Conservation (phyloP, 92 coral and sea anemone species). For the Zoanthus sansibaricus region DNA sequence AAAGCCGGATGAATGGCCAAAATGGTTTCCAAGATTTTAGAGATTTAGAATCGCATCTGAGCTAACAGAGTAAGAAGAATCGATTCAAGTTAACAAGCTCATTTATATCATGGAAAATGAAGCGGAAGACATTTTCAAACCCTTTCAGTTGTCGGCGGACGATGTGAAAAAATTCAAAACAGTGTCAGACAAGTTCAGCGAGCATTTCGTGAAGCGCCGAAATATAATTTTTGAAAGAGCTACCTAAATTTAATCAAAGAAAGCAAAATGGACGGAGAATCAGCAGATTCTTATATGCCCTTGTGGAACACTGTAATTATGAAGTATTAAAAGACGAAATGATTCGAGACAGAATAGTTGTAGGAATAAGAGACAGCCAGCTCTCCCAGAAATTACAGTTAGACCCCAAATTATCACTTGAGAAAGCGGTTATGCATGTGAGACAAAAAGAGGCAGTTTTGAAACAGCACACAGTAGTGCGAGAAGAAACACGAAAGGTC, state of each 20-base stretch:
- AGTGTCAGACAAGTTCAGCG: background rate
- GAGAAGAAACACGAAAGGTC: conserved; percentile 16
- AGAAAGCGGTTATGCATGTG: background rate
- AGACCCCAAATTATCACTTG: conserved; percentile 10
- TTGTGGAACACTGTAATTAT: conserved; percentile 7
- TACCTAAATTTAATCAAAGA: background rate
- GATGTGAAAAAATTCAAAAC: background rate
- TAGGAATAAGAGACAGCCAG: conserved; percentile 15
- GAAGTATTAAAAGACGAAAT: conserved; percentile 13
- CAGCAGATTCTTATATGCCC: conserved; percentile 11
- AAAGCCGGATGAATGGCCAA: conserved; percentile 17
- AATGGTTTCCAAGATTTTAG: no score
- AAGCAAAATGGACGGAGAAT: background rate
- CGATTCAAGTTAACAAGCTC: conserved; percentile 17
- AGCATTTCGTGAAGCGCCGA: background rate
- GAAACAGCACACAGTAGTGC: conserved; percentile 10
- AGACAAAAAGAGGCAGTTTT: conserved; percentile 22
- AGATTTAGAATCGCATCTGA: conserved; percentile 6
- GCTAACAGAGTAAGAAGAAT: background rate
- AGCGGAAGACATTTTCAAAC: conserved; percentile 6
- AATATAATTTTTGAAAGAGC: background rate
- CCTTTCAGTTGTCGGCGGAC: background rate
- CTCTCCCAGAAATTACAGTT: conserved; percentile 22
- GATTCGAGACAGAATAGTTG: conserved; percentile 20
- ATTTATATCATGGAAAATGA: conserved; percentile 12